Conservation (phyloP, 2,888 invertebrate genomes). For the Taphrorychus bicolor region DNA sequence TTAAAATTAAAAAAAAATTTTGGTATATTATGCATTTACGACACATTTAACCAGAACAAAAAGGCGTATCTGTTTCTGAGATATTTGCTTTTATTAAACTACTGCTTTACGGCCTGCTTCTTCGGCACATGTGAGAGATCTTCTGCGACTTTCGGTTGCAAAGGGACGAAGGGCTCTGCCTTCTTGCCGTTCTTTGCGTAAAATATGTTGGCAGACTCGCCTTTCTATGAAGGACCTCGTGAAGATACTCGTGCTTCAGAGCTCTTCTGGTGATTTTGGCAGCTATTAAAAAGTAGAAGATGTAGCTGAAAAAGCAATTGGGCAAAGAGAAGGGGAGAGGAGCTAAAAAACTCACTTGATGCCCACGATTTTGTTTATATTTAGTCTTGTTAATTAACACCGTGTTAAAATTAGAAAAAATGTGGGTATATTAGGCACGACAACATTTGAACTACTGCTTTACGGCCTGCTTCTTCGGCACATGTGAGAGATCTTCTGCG, state of each 20-base stretch:
- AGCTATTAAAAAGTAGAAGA: slow-evolving; percentile 48
- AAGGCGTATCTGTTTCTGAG: slow-evolving; percentile 21
- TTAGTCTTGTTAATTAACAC: slow-evolving; percentile 14
- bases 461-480: no score
- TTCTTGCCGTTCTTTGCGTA: no score
- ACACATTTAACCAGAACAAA: slow-evolving; percentile 8
- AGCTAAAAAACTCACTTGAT: slow-evolving; percentile 23
- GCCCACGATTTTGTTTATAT: slow-evolving; percentile 15
- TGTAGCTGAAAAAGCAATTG: slow-evolving; percentile 43
- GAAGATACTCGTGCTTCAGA: slow-evolving; percentile 45
- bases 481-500: no score
- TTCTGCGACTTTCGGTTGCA: no score
- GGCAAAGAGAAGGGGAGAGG: background rate
- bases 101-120: background rate
- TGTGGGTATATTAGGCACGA: no score
- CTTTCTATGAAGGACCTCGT: slow-evolving; percentile 36
- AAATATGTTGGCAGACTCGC: no score
- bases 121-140: background rate
- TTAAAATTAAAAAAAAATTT: no score
- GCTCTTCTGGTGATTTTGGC: slow-evolving; percentile 48
- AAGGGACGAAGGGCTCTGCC: no score
- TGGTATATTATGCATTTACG: no score
- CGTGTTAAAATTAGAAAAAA: no score
- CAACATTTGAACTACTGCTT: no score
- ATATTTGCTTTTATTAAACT: background rate